Evolutionary conservation across 2,113 vertebrate genomes (phyloP).

Genomic region (Percina caprodes): DNA sequence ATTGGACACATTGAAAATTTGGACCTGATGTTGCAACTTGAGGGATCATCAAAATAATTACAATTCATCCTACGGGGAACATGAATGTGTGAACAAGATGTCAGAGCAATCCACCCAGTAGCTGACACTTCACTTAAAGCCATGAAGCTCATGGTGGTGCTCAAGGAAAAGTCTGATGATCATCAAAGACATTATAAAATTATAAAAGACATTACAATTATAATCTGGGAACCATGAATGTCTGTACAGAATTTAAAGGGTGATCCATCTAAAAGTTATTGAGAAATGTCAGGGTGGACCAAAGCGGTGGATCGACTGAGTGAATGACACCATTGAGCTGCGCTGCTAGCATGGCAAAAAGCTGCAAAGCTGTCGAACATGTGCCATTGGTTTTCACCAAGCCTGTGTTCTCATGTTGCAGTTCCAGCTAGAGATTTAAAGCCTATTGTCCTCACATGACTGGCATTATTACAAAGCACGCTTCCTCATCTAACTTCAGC

Average conservation of each 20-base stretch:
- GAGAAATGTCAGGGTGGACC: neutral
- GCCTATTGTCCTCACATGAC: constrained; percentile 33
- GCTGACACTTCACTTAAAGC: neutral
- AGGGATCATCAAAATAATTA: neutral
- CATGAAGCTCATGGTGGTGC: neutral
- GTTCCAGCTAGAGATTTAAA: neutral
- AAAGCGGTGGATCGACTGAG: neutral
- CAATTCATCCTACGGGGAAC: neutral
- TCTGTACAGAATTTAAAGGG: neutral
- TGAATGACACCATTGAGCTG: neutral
- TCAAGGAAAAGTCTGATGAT: neutral
- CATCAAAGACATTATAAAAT: neutral
- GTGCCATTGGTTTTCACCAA: constrained; percentile 43
- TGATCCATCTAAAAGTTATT: neutral
- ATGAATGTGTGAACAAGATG: neutral
- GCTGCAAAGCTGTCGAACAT: constrained; percentile 27
- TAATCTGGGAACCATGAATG: neutral
- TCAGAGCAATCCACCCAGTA: too few species aligned
- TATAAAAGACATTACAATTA: too few species aligned
- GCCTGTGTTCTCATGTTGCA: constrained; percentile 18
- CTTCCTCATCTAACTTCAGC: constrained; percentile 7
- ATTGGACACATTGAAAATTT: neutral
- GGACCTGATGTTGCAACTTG: neutral
- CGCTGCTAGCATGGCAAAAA: constrained; percentile 1
- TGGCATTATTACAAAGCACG: constrained; percentile 18